Evolutionary conservation across 2,113 vertebrate species (phyloP).

Genomic region (Clarias magur): DNA sequence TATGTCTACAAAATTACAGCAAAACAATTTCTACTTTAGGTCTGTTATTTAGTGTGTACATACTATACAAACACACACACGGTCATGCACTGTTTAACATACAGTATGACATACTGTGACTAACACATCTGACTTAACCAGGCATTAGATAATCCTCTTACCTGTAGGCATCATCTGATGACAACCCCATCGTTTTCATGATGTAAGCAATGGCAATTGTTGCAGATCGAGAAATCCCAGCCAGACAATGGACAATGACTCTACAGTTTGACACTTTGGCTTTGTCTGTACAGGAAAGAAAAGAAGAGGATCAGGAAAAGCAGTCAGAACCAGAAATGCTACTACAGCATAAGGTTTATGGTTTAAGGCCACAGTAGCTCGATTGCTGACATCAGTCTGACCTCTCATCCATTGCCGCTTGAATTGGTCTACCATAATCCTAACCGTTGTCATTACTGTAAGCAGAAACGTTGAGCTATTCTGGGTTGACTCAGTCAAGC

Average conservation of each 20-base stretch:
- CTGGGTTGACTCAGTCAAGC: neutral
- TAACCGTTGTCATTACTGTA: constrained; percentile 11
- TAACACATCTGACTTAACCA: neutral
- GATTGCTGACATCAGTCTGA: constrained; percentile 46
- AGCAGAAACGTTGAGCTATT: constrained; percentile 16
- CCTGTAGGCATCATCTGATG: constrained; percentile 97
- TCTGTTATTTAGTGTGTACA: neutral
- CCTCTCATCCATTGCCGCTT: constrained; percentile 34
- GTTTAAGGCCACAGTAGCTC: constrained; percentile 16
- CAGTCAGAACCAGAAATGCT: constrained; percentile 48
- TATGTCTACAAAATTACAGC: neutral
- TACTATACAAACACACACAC: neutral
- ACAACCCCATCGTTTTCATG: constrained; percentile 98
- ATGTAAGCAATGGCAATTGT: constrained; percentile 98
- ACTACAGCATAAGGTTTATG: constrained; percentile 35
- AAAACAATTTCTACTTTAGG: neutral
- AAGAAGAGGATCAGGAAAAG: constrained; percentile 1
- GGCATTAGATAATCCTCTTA: constrained; percentile 56
- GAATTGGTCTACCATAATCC: constrained; percentile 10
- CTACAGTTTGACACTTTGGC: constrained; percentile 97
- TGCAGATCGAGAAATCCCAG: constrained; percentile 93
- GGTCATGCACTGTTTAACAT: no score
- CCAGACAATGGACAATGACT: constrained; percentile 96
- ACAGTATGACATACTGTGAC: neutral
- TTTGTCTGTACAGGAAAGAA: constrained; percentile 79